These are phyloP conservation scores for Gymnorhina tibicen DNA, from an alignment of 2,113 vertebrate species.

Conservation along the genomic window DNA sequence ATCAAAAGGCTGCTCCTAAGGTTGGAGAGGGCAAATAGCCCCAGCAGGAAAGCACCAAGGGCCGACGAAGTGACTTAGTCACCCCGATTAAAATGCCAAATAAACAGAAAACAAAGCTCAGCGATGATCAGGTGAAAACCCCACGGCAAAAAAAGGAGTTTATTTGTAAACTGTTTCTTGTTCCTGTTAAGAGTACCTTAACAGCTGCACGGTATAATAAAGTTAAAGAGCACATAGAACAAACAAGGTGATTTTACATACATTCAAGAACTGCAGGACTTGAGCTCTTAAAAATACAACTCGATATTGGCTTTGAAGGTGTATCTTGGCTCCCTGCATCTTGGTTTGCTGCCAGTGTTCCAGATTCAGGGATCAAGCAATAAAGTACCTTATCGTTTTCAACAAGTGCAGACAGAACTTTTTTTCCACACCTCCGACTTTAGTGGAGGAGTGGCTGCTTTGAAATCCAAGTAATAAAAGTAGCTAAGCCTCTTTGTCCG, in stretches of 20 bases:
- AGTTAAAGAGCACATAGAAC: neutral
- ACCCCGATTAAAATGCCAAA: neutral
- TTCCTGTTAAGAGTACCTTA: neutral
- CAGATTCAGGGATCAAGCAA: neutral
- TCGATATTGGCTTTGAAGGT: fast-evolving
- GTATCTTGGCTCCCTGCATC: neutral
- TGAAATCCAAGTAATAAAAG: neutral
- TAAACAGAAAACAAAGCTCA: neutral
- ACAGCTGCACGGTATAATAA: neutral
- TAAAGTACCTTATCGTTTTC: neutral
- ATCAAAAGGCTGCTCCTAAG: neutral
- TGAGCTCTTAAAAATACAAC: neutral
- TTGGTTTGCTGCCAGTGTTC: neutral
- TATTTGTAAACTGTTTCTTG: neutral
- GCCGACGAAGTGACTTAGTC: too few species aligned
- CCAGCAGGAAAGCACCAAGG: neutral
- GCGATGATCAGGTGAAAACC: neutral
- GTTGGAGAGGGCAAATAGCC: neutral
- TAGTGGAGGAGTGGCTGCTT: neutral
- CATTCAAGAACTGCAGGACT: too few species aligned
- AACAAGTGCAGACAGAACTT: neutral
- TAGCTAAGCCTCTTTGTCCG: neutral
- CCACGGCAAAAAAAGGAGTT: neutral
- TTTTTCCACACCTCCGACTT: too few species aligned
- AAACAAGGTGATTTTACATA: neutral